Percentiles rank a stretch among this genome's conserved stretches.
phyloP scores from a whole-genome alignment of 2,797 vertebrate species.

The Anomalospiza imberbis region DNA sequence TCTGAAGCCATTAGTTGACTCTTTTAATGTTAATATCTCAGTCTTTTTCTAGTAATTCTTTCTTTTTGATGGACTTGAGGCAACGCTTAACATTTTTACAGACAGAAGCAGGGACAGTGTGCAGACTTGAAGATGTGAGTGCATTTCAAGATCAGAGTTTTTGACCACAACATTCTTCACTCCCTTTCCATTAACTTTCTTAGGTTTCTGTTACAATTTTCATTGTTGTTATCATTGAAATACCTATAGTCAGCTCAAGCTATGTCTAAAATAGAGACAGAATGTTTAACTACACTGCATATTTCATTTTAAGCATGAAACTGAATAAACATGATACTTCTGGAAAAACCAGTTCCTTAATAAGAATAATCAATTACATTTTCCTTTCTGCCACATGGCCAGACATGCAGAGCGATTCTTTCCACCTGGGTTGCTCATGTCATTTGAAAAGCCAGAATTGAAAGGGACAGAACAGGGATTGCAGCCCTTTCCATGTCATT shows the following conservation, averaged over 20 bases:
- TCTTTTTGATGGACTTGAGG: neutral
- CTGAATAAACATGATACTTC: constrained; percentile 23
- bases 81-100: neutral
- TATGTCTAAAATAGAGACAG: neutral
- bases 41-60: neutral
- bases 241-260: neutral
- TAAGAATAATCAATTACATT: constrained; percentile 62
- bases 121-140: constrained; percentile 21
- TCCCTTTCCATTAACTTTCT: constrained; percentile 61
- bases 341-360: constrained; percentile 43
- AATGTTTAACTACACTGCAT: neutral
- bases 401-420: constrained; percentile 16
- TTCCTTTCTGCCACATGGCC: constrained; percentile 1
- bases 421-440: constrained; percentile 58
- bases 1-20: neutral
- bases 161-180: constrained; percentile 61
- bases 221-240: constrained; percentile 49
- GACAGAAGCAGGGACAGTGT: neutral
- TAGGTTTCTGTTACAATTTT: constrained; percentile 65
- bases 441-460: constrained; percentile 50
- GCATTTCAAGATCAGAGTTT: constrained; percentile 65
- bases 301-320: constrained; percentile 33
- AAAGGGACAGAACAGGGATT: constrained; percentile 58
- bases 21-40: neutral
- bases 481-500: constrained; percentile 29